Base-by-base conservation (phyloP, 2,113 vertebrate species). In the Mobula hypostoma region DNA sequence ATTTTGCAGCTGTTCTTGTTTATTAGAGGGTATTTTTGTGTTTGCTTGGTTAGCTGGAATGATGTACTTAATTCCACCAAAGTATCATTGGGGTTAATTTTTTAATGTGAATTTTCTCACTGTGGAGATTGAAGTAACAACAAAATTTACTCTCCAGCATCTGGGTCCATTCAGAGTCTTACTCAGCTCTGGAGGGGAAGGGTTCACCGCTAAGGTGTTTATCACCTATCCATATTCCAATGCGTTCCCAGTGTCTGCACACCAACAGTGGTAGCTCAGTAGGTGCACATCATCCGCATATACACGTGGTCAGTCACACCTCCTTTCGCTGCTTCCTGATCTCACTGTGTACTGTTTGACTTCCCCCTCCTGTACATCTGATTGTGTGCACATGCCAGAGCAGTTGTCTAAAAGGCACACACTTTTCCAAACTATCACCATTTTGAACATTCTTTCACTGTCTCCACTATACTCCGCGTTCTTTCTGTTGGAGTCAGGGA, bases 401-500 rank as follows among this genome's bases (percentile, higher is more conserved):
- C 15, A 8, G 7, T 32, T 90, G 5, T 90, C 66, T 19, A 17
- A 32, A 66, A 90, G 5, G 14, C 63, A 32, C 24, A 58, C 48
- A 58, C 24, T 17, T 74, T 5, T 24, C 72, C 72, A 5, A 19
- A 24, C 72, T 19, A 48, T 19, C 61, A 19, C 0, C 2, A 32
- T n/a, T n/a, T n/a, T 90, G 85, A n/a, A 88, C 63, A 32, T 61
- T 2, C 58, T 58, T 48, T 61, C 29, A 58, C 11, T 94, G 36
- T 83, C 66, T 77, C 88, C 80, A 72, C 77, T 93, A 56, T 77
- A 94, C 56, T 80, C 7, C 17, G 56, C 94, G 95, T 95, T 61
- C 94, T 95, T 95, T 95, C 95, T 94, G 94, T 96, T 95, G 95
- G 17, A 77, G 94, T 0, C 79, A 29, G 58, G 29, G 14, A 36